Conservation (phyloP, 2,797 vertebrate species). For the Anabas testudineus region DNA sequence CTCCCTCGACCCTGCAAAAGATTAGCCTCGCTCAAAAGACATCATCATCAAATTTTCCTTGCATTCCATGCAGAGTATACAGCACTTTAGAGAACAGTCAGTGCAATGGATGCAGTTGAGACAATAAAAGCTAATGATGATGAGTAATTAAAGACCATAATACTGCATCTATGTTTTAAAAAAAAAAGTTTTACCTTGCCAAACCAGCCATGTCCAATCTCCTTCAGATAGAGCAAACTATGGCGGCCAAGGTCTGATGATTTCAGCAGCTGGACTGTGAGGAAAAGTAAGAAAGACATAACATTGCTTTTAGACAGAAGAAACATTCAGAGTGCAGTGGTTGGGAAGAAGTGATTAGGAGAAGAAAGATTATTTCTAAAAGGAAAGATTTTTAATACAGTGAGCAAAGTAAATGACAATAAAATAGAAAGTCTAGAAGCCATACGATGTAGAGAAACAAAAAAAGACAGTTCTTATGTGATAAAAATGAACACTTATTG, state of each 20-base stretch:
- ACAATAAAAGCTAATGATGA: neutral
- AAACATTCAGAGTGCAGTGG: neutral
- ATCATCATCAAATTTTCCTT: constrained; percentile 58
- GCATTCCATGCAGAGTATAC: constrained; percentile 51
- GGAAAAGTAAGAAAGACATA: constrained; percentile 21
- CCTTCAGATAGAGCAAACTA: constrained; percentile 95
- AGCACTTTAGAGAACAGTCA: constrained; percentile 6
- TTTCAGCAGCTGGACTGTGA: constrained; percentile 92
- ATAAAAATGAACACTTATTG: constrained; percentile 5
- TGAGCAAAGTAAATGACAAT: neutral
- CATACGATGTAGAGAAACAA: neutral
- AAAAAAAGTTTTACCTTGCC: constrained; percentile 89
- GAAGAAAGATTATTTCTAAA: neutral
- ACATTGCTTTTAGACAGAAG: constrained; percentile 18
- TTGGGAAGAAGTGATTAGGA: neutral
- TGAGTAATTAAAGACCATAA: neutral
- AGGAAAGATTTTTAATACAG: constrained; percentile 3
- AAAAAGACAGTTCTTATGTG: neutral
- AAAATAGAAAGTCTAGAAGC: constrained; percentile 3
- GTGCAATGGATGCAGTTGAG: constrained; percentile 6
- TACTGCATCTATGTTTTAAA: constrained; percentile 4
- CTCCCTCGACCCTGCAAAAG: constrained; percentile 47
- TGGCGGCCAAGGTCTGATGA: constrained; percentile 92
- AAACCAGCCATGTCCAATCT: constrained; percentile 96
- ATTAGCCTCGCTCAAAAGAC: constrained; percentile 52